Evolutionary conservation across 2,113 vertebrate species (phyloP).

Genomic region (Falcunculus frontatus): DNA sequence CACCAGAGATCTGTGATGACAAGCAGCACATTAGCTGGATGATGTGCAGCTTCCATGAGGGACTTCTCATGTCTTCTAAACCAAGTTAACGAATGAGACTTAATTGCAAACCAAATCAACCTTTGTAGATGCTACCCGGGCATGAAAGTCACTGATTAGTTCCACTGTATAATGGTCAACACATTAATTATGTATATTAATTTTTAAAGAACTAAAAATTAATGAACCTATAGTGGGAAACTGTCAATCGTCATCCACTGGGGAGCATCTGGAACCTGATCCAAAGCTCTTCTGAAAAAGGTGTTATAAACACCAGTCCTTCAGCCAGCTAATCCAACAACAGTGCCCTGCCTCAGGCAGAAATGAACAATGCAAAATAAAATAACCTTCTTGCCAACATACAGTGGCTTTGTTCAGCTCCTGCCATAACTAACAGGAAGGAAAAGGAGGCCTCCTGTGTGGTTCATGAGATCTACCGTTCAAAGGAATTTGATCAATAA

Average conservation of each 20-base stretch:
- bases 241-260: neutral
- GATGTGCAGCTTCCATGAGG: neutral
- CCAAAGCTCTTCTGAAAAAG: neutral
- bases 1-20: neutral
- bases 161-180: neutral
- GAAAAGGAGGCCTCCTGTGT: conserved; percentile 10
- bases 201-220: neutral
- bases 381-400: neutral
- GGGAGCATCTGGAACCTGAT: neutral
- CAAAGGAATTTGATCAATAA: neutral
- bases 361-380: neutral
- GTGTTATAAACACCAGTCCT: neutral
- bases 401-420: neutral
- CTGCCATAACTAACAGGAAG: conserved; percentile 2
- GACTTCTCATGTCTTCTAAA: neutral
- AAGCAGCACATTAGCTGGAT: neutral
- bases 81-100: neutral
- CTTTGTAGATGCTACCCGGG: neutral
- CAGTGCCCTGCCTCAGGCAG: neutral
- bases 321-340: neutral
- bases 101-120: neutral
- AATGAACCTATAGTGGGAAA: neutral
- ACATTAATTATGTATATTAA: neutral
- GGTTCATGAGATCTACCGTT: neutral
- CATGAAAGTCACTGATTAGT: neutral